Conservation (phyloP, 37 sponge, comb jelly and placozoan genomes). For the Halichondria panicea region DNA sequence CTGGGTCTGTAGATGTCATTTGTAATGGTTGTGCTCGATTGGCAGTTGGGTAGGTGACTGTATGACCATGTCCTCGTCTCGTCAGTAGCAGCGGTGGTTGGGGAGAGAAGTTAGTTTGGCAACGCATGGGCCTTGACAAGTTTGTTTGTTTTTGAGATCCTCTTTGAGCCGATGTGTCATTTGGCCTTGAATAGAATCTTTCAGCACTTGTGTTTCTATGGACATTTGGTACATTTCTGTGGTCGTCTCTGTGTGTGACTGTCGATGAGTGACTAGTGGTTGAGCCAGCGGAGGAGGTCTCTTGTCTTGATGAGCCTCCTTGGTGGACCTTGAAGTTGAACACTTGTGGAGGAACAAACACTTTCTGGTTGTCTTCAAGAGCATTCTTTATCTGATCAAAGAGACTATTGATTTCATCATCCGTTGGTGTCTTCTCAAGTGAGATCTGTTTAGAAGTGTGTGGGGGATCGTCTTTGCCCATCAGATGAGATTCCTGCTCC, state of each 20-base stretch:
- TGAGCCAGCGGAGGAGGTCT: background rate
- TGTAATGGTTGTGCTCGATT: background rate
- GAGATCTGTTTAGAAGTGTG: background rate
- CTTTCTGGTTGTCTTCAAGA: constrained; percentile 9
- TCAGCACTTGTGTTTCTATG: no score
- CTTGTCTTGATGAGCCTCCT: background rate
- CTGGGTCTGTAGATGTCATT: background rate
- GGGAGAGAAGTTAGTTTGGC: background rate
- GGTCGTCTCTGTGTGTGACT: no score
- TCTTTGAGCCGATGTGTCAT: no score
- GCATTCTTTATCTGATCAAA: constrained; percentile 48
- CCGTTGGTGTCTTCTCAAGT: constrained; percentile 57
- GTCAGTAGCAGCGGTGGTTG: constrained; percentile 10
- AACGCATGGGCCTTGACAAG: background rate
- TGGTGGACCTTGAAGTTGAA: constrained; percentile 7
- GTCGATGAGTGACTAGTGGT: no score
- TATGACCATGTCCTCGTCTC: background rate
- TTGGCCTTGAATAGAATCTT: no score
- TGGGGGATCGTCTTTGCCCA: background rate
- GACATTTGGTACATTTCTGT: no score
- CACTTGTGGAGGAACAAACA: constrained; percentile 17
- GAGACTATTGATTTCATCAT: constrained; percentile 55
- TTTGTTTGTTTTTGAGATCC: background rate
- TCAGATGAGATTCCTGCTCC: no score
- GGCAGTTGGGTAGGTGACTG: background rate